Base-by-base conservation (phyloP, 2,797 vertebrate species). In the Lepilemur ruficaudatus region DNA sequence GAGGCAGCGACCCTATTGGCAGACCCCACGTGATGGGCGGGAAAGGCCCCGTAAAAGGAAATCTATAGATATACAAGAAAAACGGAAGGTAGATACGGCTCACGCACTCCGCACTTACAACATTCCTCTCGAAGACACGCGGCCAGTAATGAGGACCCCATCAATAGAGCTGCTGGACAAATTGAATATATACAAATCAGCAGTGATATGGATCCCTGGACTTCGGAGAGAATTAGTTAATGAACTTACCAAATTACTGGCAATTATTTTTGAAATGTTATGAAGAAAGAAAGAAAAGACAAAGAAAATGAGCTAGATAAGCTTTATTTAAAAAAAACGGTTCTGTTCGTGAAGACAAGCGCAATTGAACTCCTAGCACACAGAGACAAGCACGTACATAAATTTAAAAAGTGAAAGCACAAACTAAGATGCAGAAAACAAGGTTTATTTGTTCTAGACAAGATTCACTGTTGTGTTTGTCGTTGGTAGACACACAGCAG, bases 201-300 rank as follows among this genome's bases (percentile, higher is more conserved):
- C 93, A 38, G 63, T 0, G 30, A 55, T 55, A 78, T 35, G 79
- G 96, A 87, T 55, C 78, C 90, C 25, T 1, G 41, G 80, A 90
- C 48, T 48, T 48, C 22, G 23, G 70, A 78, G 95, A 89, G 83
- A 91, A 91, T 95, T 73, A 95, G 80, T 92, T 97, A 97, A 97
- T 82, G 92, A 97, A 93, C 93, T 97, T 95, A 63, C 32, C 89
- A 88, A 94, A 96, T 93, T 69, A 88, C 92, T 75, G 61, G 61
- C 84, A 93, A 80, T 95, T 96, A 57, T 93, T 93, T 97, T 57
- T 76, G 78, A 92, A 88, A 88, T 63, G 63, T 97, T 95, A 91
- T 69, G 85, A 84, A 85, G 67, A 92, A 57, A 73, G 48, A 87
- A 92, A 96, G 82, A 82, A 38, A 93, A 93, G 76, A 86, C 23